Evolutionary conservation across 2,888 invertebrate species (phyloP).

Genomic region (Pandemis cinnamomeana): DNA sequence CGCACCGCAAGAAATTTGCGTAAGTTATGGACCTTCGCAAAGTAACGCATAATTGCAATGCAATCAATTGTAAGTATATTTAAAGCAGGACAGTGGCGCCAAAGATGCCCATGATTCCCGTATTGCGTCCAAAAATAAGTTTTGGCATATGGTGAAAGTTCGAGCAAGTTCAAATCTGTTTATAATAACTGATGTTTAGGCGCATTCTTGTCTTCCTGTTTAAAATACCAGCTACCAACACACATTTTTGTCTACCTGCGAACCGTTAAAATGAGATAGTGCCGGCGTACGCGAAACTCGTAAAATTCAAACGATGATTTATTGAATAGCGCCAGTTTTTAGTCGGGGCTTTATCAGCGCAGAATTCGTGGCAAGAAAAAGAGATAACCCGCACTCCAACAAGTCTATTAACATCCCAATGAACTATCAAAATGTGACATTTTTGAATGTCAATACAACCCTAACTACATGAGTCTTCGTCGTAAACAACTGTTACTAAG

Average conservation of each 20-base stretch:
- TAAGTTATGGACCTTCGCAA: too few species aligned
- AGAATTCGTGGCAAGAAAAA: too few species aligned
- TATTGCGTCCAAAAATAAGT: slow-evolving; percentile 19
- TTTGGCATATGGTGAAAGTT: slow-evolving; percentile 21
- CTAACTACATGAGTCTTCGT: too few species aligned
- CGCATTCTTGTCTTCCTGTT: slow-evolving; percentile 39
- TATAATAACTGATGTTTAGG: slow-evolving; percentile 33
- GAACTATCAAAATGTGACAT: too few species aligned
- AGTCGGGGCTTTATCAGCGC: too few species aligned
- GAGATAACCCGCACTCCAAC: too few species aligned
- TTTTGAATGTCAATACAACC: too few species aligned
- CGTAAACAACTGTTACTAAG: too few species aligned
- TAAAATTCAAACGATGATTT: slow-evolving; percentile 52
- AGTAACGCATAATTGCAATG: too few species aligned
- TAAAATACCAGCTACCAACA: slow-evolving; percentile 26
- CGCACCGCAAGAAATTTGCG: too few species aligned
- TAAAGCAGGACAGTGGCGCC: neutral
- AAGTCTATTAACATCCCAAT: too few species aligned
- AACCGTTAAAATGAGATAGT: slow-evolving; percentile 52
- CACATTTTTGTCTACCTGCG: slow-evolving; percentile 45
- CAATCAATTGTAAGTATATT: too few species aligned
- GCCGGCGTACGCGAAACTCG: slow-evolving; percentile 33
- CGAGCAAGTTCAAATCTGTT: slow-evolving; percentile 31
- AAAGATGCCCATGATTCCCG: slow-evolving; percentile 5
- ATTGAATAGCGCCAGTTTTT: slow-evolving; percentile 44